Conservation (phyloP, 2,113 vertebrate genomes). For the Pollachius pollachius region DNA sequence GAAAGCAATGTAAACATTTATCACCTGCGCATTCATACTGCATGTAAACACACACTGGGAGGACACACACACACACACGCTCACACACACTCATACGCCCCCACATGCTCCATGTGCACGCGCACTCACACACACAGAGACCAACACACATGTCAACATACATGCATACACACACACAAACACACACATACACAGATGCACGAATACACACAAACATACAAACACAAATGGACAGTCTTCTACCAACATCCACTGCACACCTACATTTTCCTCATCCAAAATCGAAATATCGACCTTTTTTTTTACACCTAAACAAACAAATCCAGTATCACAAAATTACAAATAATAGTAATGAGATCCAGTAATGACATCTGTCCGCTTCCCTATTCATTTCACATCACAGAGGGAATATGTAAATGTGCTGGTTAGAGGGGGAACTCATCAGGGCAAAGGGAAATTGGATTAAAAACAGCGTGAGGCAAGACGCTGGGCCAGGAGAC, state of each 20-base stretch:
- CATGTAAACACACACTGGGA: neutral
- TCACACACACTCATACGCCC: neutral
- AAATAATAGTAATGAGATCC: conserved; percentile 58
- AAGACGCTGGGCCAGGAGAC: conserved; percentile 29
- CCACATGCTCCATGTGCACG: neutral
- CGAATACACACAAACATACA: neutral
- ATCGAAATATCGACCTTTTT: conserved; percentile 32
- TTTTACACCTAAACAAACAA: conserved; percentile 63
- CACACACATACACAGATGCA: neutral
- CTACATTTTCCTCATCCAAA: conserved; percentile 1
- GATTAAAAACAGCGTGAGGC: conserved; percentile 66
- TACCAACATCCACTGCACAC: neutral
- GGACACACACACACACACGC: neutral
- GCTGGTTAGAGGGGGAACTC: conserved; percentile 6
- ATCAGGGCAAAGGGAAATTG: conserved; percentile 47
- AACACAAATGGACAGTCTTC: conserved; percentile 9
- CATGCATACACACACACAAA: neutral
- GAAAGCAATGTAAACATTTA: conserved; percentile 2
- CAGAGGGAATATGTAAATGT: conserved; percentile 61
- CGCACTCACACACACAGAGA: conserved; percentile 23
- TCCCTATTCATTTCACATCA: conserved; percentile 64
- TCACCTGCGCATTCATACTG: neutral
- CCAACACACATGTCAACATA: neutral
- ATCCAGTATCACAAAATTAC: conserved; percentile 63
- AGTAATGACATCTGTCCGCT: conserved; percentile 12